These are phyloP conservation scores for Herminia tarsipennalis DNA, from an alignment of 2,888 invertebrate genomes.

Conservation along the genomic window DNA sequence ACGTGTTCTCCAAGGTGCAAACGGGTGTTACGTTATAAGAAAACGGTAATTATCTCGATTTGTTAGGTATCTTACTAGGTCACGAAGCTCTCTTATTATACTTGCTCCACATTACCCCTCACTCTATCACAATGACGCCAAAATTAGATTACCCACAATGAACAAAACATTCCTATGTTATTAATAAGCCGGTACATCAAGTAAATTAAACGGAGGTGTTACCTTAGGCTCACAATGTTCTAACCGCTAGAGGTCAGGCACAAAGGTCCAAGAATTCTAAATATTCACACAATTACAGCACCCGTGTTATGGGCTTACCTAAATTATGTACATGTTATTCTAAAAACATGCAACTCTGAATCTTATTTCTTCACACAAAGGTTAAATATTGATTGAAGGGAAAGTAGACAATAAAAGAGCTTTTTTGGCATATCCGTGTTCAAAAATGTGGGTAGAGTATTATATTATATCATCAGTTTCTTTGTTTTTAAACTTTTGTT, in stretches of 20 bases:
- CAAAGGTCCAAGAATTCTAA: slow-evolving; percentile 32
- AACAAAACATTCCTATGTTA: slow-evolving; percentile 15
- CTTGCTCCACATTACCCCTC: too few relatives aligned
- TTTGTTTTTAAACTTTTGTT: background rate
- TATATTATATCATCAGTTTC: slow-evolving; percentile 1
- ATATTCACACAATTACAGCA: slow-evolving; percentile 42
- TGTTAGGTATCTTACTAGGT: too few relatives aligned
- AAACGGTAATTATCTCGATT: too few relatives aligned
- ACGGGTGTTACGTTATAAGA: too few relatives aligned
- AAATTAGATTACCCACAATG: background rate
- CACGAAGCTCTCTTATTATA: too few relatives aligned
- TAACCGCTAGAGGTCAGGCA: slow-evolving; percentile 18
- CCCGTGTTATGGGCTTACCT: slow-evolving; percentile 19
- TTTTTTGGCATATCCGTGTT: slow-evolving; percentile 8
- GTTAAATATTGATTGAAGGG: too few relatives aligned
- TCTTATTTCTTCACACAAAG: too few relatives aligned
- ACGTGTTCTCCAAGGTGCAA: too few relatives aligned
- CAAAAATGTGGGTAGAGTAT: slow-evolving; percentile 1
- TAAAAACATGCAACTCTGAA: slow-evolving; percentile 5
- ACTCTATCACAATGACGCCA: background rate
- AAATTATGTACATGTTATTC: slow-evolving; percentile 29
- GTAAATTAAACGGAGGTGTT: slow-evolving; percentile 40
- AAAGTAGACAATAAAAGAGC: background rate
- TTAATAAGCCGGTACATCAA: slow-evolving; percentile 33
- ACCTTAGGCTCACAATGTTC: slow-evolving; percentile 20